phyloP scores from a whole-genome alignment of 2,113 vertebrate species.

The Leucopsar rothschildi region DNA sequence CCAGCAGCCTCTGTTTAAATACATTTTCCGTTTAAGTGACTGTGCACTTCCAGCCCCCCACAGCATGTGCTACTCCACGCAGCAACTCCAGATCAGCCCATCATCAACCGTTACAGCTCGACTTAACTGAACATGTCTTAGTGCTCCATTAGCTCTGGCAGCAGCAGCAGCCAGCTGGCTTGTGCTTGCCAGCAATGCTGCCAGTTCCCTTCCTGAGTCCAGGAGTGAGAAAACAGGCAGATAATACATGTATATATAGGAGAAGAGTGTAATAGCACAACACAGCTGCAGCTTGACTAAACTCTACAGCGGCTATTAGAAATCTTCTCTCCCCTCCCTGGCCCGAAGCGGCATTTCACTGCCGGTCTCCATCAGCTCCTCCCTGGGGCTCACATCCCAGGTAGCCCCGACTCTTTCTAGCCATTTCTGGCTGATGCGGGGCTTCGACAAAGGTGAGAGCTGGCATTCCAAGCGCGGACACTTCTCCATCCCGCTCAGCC shows the following conservation, averaged over 20 bases:
- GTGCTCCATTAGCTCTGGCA: conserved; percentile 11
- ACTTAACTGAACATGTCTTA: neutral
- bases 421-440: accelerated
- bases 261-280: neutral
- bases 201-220: neutral
- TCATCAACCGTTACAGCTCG: neutral
- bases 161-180: neutral
- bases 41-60: neutral
- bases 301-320: neutral
- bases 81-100: neutral
- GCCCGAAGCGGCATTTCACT: neutral
- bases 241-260: neutral
- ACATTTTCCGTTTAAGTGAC: neutral
- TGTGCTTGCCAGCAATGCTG: neutral
- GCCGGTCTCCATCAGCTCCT: neutral
- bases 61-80: neutral
- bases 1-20: neutral
- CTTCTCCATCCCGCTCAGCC: neutral
- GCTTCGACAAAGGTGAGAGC: neutral
- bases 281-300: neutral
- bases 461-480: neutral
- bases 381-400: neutral
- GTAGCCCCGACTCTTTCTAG: neutral
- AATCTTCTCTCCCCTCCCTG: neutral
- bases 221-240: neutral